Percentiles rank a stretch among this genome's conserved stretches.
Conservation (phyloP, 1,140 invertebrate genomes). For the Cotesia vestalis region DNA sequence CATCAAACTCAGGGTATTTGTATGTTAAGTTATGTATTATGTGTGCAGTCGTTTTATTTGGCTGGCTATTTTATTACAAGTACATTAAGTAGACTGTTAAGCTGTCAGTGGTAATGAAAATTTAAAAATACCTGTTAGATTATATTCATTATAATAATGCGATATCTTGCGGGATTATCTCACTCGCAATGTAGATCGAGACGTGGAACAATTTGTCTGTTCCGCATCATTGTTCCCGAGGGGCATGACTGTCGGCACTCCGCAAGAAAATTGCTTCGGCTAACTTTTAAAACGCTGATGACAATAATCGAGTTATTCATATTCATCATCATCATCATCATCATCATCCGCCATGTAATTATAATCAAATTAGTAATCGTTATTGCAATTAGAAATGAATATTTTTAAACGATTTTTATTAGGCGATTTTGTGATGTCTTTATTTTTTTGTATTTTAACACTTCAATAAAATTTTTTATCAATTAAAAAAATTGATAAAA, state of each 20-base stretch:
- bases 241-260: conserved; percentile 11
- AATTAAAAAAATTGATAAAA: too few species aligned
- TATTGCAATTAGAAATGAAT: neutral
- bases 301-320: conserved; percentile 9
- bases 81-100: conserved; percentile 4
- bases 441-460: too few species aligned
- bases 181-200: conserved; percentile 11
- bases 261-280: conserved; percentile 2
- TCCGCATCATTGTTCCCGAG: conserved; percentile 17
- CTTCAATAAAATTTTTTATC: too few species aligned
- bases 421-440: too few species aligned
- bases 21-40: neutral
- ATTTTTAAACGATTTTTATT: neutral
- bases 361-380: neutral
- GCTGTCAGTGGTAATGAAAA: conserved; percentile 8
- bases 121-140: neutral
- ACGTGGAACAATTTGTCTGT: conserved; percentile 9
- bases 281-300: conserved; percentile 11
- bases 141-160: conserved; percentile 1
- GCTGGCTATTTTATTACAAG: neutral
- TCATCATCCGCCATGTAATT: neutral
- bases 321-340: neutral
- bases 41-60: neutral
- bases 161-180: neutral
- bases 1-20: neutral